A percentile compares a stretch with the other conserved stretches of the same genome.
phyloP scores from a whole-genome alignment of 2,888 invertebrate genomes.

The Tipula confusa region DNA sequence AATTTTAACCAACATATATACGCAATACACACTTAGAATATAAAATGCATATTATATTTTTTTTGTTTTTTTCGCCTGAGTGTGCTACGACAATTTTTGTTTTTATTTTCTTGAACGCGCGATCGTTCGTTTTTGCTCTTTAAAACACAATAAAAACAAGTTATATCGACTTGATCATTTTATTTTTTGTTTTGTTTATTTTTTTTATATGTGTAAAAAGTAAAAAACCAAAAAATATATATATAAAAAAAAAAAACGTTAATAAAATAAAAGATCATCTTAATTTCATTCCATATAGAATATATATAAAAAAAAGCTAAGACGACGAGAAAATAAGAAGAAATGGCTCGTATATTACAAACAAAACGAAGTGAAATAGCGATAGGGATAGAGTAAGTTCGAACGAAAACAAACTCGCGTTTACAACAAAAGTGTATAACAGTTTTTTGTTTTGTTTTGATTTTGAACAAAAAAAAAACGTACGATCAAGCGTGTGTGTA shows the following conservation, averaged over 20 bases:
- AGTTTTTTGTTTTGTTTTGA: background rate
- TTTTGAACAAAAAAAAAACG: background rate
- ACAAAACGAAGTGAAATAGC: background rate
- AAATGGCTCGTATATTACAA: background rate
- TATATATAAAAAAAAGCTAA: background rate
- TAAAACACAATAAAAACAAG: background rate
- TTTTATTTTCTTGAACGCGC: background rate
- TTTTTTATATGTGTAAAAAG: background rate
- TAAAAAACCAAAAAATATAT: background rate
- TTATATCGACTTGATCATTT: background rate
- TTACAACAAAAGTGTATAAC: background rate
- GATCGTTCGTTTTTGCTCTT: background rate
- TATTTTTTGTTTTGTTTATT: background rate
- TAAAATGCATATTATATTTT: background rate
- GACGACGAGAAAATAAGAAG: background rate
- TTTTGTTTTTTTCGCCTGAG: background rate
- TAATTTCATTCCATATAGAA: background rate
- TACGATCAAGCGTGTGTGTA: background rate
- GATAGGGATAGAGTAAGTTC: background rate
- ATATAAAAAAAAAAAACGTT: background rate
- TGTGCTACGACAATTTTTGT: background rate
- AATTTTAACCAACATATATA: background rate
- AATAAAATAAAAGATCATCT: constrained; percentile 3
- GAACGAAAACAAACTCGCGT: background rate
- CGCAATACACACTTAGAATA: no score